Base-by-base conservation (phyloP, 2,888 invertebrate species). In the Heteromyza rotundicornis region DNA sequence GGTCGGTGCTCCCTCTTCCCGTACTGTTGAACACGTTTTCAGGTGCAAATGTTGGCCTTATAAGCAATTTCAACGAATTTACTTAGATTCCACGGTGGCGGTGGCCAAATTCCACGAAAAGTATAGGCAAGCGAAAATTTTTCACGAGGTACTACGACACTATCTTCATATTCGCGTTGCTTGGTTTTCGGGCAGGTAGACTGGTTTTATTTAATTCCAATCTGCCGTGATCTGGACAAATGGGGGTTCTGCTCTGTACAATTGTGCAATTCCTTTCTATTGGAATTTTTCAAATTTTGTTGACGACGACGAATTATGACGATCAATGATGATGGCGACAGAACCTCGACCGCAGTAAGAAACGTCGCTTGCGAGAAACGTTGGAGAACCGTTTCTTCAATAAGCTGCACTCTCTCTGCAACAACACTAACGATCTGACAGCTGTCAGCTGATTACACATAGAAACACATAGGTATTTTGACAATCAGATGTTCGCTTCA, bases 241-340 rank as follows among this genome's bases (percentile, higher is more conserved):
- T n/a, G n/a, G n/a, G 7, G 12, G 16, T 14, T 12, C n/a, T n/a
- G 40, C 14, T 53, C 61, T 61, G 59, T 60, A 23, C 35, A 51
- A 67, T 40, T 40, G 40, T 63, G 59, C 32, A 51, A 20, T 53
- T 53, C n/a, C n/a, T n/a, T n/a, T n/a, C n/a, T 22, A 56, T 58
- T 56, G 23, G 35, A 32, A 27, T 49, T 17, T 57, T 56, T 23
- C 22, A 24, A 19, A 2, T 47, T 60, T 20, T 61, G 59, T 64
- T 19, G 65, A 66, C 64, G 68, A 68, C 68, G 68, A 63, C 64
- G 62, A 66, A n/a, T n/a, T n/a, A n/a, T 23, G 17, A 19, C 64
- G 63, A 36, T 62, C 64, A 64, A 59, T 64, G 61, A 51, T 59
- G 62, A 63, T 47, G 57, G 63, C 61, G 64, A 63, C 59, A 59